Evolutionary conservation across 2,888 invertebrate species (phyloP).

Genomic region (Nemurella pictetii): DNA sequence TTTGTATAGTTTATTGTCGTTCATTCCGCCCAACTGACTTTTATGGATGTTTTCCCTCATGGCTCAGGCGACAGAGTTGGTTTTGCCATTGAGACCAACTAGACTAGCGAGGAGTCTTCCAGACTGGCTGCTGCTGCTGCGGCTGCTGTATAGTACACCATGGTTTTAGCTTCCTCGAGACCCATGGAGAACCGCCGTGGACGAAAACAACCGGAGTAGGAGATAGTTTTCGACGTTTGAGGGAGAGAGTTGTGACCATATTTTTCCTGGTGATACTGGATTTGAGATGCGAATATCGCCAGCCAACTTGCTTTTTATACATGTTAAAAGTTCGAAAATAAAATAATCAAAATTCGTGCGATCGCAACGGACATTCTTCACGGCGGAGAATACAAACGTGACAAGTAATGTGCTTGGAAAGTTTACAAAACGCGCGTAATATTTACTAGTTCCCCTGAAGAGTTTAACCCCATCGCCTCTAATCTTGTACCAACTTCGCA

Average conservation of each 20-base stretch:
- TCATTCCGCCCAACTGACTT: constrained; percentile 51
- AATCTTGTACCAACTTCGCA: constrained; percentile 26
- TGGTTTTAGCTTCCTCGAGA: not conserved
- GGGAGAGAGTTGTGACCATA: constrained; percentile 30
- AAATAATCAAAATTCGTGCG: constrained; percentile 25
- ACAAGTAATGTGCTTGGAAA: not conserved
- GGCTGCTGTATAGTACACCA: no score
- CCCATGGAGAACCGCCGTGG: not conserved
- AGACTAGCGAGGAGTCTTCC: not conserved
- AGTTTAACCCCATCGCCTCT: constrained; percentile 17
- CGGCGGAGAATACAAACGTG: not conserved
- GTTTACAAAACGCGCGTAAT: not conserved
- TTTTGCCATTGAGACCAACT: constrained; percentile 20
- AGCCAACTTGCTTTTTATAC: not conserved
- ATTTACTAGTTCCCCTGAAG: constrained; percentile 26
- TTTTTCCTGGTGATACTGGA: constrained; percentile 5
- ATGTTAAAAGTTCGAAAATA: constrained; percentile 21
- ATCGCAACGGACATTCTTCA: not conserved
- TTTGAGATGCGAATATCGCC: not conserved
- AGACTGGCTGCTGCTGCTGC: not conserved
- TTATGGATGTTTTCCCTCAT: constrained; percentile 50
- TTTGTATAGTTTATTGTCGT: constrained; percentile 52
- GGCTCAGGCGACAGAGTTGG: constrained; percentile 23
- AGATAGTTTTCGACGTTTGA: not conserved
- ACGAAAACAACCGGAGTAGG: not conserved